Percentiles rank a stretch among this genome's conserved stretches.
Conservation (phyloP, 1,140 invertebrate species). For the Octopus bimaculoides region DNA sequence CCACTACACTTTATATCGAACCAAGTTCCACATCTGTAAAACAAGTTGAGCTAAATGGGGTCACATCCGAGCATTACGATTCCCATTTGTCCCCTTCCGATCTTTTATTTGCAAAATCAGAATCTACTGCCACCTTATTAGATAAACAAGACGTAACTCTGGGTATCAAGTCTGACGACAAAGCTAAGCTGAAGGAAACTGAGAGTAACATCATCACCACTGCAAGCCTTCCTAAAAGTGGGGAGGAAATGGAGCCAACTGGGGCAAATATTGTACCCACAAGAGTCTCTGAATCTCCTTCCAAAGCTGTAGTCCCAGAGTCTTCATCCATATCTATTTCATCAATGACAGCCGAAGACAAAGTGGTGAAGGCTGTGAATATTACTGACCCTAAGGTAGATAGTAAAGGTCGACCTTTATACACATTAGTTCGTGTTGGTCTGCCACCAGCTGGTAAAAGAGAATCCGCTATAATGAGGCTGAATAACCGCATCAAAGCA, state of each 20-base stretch:
- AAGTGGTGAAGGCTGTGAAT: neutral
- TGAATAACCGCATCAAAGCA: constrained; percentile 93
- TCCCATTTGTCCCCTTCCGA: neutral
- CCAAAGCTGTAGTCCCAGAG: neutral
- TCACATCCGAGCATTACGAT: neutral
- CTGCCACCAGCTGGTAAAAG: constrained; percentile 64
- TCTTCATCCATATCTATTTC: neutral
- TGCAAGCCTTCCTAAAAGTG: neutral
- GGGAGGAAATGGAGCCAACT: constrained; percentile 3
- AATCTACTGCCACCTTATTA: neutral
- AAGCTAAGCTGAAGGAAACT: neutral
- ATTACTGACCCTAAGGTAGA: neutral
- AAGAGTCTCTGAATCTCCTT: neutral
- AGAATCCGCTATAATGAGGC: constrained; percentile 90
- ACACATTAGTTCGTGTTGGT: constrained; percentile 26
- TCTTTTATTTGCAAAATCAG: neutral
- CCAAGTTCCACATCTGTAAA: constrained; percentile 6
- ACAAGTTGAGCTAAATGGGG: neutral
- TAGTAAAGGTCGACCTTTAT: neutral
- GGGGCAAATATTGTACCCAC: constrained; percentile 5
- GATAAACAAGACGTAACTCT: neutral
- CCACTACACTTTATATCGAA: neutral
- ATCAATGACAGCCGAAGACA: neutral
- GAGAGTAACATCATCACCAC: neutral
- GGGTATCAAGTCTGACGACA: neutral